These are phyloP conservation scores for Psittacula cyanocephala DNA, from an alignment of 2,113 vertebrate species.

Conservation along the genomic window DNA sequence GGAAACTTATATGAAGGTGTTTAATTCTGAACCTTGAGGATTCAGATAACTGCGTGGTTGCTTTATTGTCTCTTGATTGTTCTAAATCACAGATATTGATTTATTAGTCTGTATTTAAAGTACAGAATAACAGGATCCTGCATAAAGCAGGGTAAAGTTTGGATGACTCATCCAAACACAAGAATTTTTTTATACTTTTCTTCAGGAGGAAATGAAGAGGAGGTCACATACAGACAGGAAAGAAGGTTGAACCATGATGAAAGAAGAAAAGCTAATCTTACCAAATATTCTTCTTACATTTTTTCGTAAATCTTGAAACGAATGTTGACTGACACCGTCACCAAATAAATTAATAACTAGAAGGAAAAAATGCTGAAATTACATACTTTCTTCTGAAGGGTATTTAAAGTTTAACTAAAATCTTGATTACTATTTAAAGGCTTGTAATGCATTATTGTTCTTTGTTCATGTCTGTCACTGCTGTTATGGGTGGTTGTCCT, in stretches of 20 bases:
- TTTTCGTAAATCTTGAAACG: not conserved
- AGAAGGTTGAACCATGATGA: not conserved
- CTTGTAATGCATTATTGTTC: not conserved
- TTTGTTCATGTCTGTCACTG: not conserved
- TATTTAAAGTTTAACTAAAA: slow-evolving; percentile 43
- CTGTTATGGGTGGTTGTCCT: not conserved
- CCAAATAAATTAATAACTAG: slow-evolving; percentile 5
- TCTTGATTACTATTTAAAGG: not conserved
- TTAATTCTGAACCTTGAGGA: not conserved
- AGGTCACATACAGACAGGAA: not conserved
- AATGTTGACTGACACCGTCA: not conserved
- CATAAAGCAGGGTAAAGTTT: slow-evolving; percentile 1
- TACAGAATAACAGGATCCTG: not conserved
- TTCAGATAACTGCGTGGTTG: not conserved
- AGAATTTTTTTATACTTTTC: not conserved
- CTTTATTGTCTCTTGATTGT: not conserved
- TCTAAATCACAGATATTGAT: not conserved
- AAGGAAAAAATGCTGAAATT: not conserved
- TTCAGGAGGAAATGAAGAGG: not conserved
- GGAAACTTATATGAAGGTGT: not conserved
- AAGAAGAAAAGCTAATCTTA: not conserved
- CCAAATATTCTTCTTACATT: not conserved
- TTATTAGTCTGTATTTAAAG: not conserved
- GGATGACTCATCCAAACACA: not conserved
- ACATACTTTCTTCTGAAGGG: not conserved